phyloP scores from a whole-genome alignment of 1,140 invertebrate genomes.

The Drosophila kanapiae region DNA sequence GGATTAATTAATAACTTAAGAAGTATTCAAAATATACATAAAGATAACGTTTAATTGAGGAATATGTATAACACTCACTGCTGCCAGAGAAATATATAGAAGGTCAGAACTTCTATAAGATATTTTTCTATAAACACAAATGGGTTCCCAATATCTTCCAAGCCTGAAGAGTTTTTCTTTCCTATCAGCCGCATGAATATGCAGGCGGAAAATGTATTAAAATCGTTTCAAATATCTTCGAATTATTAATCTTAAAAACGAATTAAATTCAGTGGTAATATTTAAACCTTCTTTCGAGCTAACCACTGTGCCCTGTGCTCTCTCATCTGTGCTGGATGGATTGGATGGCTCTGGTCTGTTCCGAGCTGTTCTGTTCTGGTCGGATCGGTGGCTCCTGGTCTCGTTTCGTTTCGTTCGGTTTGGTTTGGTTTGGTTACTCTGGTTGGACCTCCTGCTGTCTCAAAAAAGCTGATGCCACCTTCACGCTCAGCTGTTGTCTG shows the following conservation, averaged over 20 bases:
- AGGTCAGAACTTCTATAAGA: not conserved
- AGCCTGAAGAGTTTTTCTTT: not conserved
- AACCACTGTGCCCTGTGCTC: conserved; percentile 15
- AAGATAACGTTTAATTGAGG: not conserved
- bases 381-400: conserved; percentile 29
- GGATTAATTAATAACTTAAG: conserved; percentile 1
- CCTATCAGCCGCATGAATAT: not conserved
- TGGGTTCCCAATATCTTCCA: not conserved
- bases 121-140: not conserved
- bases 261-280: rapidly evolving
- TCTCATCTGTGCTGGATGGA: conserved; percentile 55
- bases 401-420: conserved; percentile 38
- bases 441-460: conserved; percentile 58
- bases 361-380: conserved; percentile 17
- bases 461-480: conserved; percentile 61
- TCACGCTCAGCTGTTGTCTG: conserved; percentile 69
- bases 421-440: conserved; percentile 38
- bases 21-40: not conserved
- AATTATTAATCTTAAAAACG: not conserved
- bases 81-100: rapidly evolving
- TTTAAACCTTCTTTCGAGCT: not conserved
- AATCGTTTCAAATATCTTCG: not conserved
- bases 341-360: conserved; percentile 35
- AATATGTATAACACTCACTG: not conserved
- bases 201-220: not conserved